Evolutionary conservation across 1,140 invertebrate species (phyloP), one percentile per base, ranked within the genome.

Genomic region (Eubasilissa regina): DNA sequence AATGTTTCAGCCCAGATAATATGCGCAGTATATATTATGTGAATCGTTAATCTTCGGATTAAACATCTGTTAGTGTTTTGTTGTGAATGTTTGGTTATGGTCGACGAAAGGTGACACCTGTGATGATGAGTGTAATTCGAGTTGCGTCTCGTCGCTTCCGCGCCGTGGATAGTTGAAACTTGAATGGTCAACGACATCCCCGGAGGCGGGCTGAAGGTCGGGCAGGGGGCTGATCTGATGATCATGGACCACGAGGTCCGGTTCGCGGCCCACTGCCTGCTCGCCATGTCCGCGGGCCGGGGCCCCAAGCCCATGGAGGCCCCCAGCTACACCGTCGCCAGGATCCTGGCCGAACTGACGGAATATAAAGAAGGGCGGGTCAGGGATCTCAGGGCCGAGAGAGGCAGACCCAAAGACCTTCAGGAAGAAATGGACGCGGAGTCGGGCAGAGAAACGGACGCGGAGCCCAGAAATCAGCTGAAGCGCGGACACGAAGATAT

Each of bases 181-280:
- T 44, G 53, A 51, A 78, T 78, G 80, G 72, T 79, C 73, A 75
- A 75, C 72, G 80, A 68, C 15, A 45, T 75, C n/a, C 72, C 64
- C 43, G 78, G 73, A 0, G 78, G 75, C 70, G 75, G 75, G 51
- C 55, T 66, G 68, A 66, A 60, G 68, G 58, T 72, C 8, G 78
- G 75, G 6, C 66, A 74, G 58, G 55, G 44, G 17, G 80, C 66
- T 3, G 78, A 78, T 9, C 77, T 78, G 53, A 44, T 77, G 12
- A 70, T 79, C 62, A 82, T 83, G 83, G 83, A 84, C 73, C 82
- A 86, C 64, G 91, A 92, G 60, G 88, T 90, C 66, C 91, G 90
- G 79, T 88, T 91, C 80, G 91, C 91, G 7, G 91, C 91, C 43
- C 91, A 92, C 81, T 91, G 91, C 85, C 84, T 92, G 68, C 85